Percentiles rank a stretch among this genome's conserved stretches.
These are phyloP conservation scores for Lasioglossum morio DNA, from an alignment of 2,888 invertebrate genomes.

Conservation along the genomic window DNA sequence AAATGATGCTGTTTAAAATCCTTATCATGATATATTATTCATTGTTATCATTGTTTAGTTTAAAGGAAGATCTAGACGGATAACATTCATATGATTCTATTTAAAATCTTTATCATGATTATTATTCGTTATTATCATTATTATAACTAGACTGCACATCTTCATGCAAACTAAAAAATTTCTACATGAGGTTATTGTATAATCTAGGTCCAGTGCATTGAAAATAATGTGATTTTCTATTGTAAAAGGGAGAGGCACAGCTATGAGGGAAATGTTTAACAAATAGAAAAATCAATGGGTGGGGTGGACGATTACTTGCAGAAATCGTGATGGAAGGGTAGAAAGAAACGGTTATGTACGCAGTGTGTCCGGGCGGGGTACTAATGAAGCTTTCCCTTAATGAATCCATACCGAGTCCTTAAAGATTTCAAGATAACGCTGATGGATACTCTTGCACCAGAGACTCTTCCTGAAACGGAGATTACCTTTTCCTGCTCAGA, in stretches of 20 bases:
- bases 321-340: conserved; percentile 6
- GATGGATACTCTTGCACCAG: conserved; percentile 68
- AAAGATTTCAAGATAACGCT: conserved; percentile 73
- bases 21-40: too few relatives aligned
- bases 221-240: neutral
- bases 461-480: conserved; percentile 62
- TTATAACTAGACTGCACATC: too few relatives aligned
- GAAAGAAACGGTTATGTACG: conserved; percentile 55
- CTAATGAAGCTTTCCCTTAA: conserved; percentile 81
- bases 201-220: too few relatives aligned
- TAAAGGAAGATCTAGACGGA: too few relatives aligned
- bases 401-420: conserved; percentile 78
- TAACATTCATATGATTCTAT: too few relatives aligned
- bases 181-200: too few relatives aligned
- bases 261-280: neutral
- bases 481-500: conserved; percentile 53
- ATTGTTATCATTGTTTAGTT: too few relatives aligned
- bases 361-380: conserved; percentile 67
- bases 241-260: neutral
- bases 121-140: too few relatives aligned
- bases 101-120: too few relatives aligned
- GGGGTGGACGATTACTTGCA: neutral
- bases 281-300: neutral
- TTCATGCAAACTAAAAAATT: too few relatives aligned
- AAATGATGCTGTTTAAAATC: too few relatives aligned